Base-by-base conservation (phyloP, 1,140 invertebrate species). In the Drosophila chauvacae region DNA sequence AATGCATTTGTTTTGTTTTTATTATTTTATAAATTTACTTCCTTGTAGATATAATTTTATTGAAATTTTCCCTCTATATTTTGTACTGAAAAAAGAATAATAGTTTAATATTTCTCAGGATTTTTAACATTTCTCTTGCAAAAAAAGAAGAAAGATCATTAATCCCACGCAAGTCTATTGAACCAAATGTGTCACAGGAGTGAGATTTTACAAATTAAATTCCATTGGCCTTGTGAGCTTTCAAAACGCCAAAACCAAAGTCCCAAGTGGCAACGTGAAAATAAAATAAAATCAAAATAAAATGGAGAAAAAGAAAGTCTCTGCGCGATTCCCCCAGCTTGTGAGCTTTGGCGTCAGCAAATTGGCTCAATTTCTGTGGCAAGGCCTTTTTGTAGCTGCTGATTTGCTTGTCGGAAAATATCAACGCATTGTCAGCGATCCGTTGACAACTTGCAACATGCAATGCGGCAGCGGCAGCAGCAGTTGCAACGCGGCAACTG, bases 361-460 rank as follows among this genome's bases (percentile, higher is more conserved):
- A 85, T 85, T 85, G 81, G 70, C 77, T 64, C 69, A 71, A 72
- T 90, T 87, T 84, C 65, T 61, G 72, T 80, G 59, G 70, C 72
- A 80, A 73, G 44, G 66, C 57, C 47, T 70, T 72, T 61, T 65
- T 69, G 51, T 68, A 35, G 63, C 58, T 61, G 57, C 74, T 90
- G 85, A 90, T 87, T 88, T 88, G 84, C 65, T 90, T 90, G 85
- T 90, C 85, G 85, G 85, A 85, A 90, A 90, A 90, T 90, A 85
- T 90, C 85, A 90, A 90, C 85, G 85, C 85, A 90, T 90, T 90
- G 85, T 90, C 85, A 90, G 68, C 78, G 55, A 69, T 58, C 59
- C 84, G 48, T 84, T 88, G 85, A 88, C 80, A 88, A 90, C 84
- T 44, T 59, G 71, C 73, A 77, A 68, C 71, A 56, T 56, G 58